Evolutionary conservation across 2,888 invertebrate species (phyloP), one percentile per base, ranked within the genome.

Genomic region (Eledone cirrhosa): DNA sequence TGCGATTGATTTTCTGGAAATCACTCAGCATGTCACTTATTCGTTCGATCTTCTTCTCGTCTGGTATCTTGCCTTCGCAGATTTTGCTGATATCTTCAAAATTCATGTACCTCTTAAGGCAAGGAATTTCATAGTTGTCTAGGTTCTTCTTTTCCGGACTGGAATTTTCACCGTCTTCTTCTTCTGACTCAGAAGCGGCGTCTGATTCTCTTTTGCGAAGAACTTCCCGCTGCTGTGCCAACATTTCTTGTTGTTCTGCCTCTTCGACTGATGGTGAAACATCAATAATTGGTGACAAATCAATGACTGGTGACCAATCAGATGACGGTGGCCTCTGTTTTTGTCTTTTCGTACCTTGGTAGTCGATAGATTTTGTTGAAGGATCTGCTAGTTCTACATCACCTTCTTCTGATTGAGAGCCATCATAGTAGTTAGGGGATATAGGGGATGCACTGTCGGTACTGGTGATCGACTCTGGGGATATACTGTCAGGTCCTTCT

Each of bases 231-330:
- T 89, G 89, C 77, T 87, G 86, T 4, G 87, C 88, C 48, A 89
- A 80, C 90, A 89, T 89, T 81, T 89, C 89, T 59, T 85, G 88
- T 79, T 89, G 89, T 78, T 91, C 91, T 0, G 90, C 90, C 48
- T 90, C 89, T 80, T 91, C 91, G 29, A 91, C 83, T 0, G 91
- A 90, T 0, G 91, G 91, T 0, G 91, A 91, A 5, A 91, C 91
- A 83, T 91, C 91, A 48, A 91, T 77, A 53, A 91, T 91, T 1
- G 91, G 91, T 2, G 91, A 91, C 5, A 91, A 85, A 78, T 91
- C 91, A 48, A 90, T 90, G 13, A 91, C 90, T 4, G 91, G 91
- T 0, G 91, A 91, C 91, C 91, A 91, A 83, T 90, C 90, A 0
- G 88, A 87, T 11, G 87, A 86, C 8, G 90, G 87, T 0, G 90